Base-by-base conservation (phyloP, 2,888 invertebrate genomes). In the Drosophila cognata region DNA sequence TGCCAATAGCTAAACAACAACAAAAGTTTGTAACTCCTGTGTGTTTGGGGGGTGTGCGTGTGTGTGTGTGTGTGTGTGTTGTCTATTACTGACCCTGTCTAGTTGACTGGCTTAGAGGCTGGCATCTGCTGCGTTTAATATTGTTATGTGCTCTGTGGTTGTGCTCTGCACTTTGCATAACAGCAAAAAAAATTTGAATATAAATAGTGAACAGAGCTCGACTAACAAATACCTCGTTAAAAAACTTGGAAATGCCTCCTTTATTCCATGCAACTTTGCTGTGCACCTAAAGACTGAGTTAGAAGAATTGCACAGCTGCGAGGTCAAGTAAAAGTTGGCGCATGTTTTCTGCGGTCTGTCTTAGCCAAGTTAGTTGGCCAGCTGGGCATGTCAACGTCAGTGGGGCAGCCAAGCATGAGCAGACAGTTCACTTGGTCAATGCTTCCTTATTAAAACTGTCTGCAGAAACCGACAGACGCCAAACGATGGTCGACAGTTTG, bases 401-500 rank as follows among this genome's bases (percentile, higher is more conserved):
- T 25, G 55, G 69, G 51, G 46, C 66, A 75, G 52, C 29, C 62
- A 58, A 70, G 75, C 79, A 72, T 79, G 63, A 71, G 65, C 62
- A 71, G 71, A 63, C 74, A 78, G 74, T 79, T 57, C 76, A 75
- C 66, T 52, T 76, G 72, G 76, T 59, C 72, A 79, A 68, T 69
- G 79, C 51, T 77, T 71, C 79, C 79, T 79, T 82, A 81, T 79
- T 77, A 73, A 76, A 73, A 75, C 62, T 75, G 81, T 74, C 79
- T 79, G 79, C 74, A 71, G 76, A 63, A 75, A 53, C 43, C 51
- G 71, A 66, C 66, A 48, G 53, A n/a, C 36, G 52, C 38, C 38
- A 52, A 38, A 55, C 48, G 67, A 66, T 56, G 51, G 8, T n/a
- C 38, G 63, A 35, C 53, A 46, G 29, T 60, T 59, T 70, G 65